Evolutionary conservation across 1,140 invertebrate species (phyloP), one percentile per base, ranked within the genome.

Genomic region (Bicyclus anynana): DNA sequence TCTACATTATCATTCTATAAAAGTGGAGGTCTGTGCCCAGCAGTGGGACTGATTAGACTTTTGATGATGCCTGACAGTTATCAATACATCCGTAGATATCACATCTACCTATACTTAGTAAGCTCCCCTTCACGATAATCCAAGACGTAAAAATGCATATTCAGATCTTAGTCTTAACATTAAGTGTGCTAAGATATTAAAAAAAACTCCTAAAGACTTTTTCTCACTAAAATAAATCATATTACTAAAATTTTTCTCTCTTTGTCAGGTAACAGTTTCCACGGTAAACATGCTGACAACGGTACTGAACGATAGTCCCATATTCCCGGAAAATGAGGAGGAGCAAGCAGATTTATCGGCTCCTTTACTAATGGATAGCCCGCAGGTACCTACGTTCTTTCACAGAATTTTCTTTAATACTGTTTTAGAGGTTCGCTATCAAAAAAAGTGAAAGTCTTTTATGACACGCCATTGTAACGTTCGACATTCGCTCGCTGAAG

Each of bases 211-310:
- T n/a, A n/a, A n/a, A n/a, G n/a, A n/a, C n/a, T n/a, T n/a, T n/a
- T n/a, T n/a, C n/a, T n/a, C n/a, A 23, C 3, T 2, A 23, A 23
- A 23, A 23, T 23, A 23, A 4, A 33, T 5, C 17, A 21, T 4
- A 21, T 3, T 9, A 44, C 17, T n/a, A 20, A 5, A 20, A 20
- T 2, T n/a, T 2, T 47, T 14, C 17, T 13, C 12, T 47, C 5
- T 47, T 47, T 9, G 21, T 3, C 59, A 90, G 88, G 95, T 97
- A 57, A 97, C 96, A 21, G 95, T 97, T 16, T 96, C 95, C 13
- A 96, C 95, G 1, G 95, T 97, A 72, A 97, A 97, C 87, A 95
- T 97, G 92, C 91, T 97, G 59, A 97, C 95, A 12, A 95, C 95
- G 12, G 94, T 97, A 1, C 91, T 97, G 37, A 97, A 97, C 86